Evolutionary conservation across 2,888 invertebrate genomes (phyloP), one percentile per base, ranked within the genome.

Genomic region (Orchesellides sinensis): DNA sequence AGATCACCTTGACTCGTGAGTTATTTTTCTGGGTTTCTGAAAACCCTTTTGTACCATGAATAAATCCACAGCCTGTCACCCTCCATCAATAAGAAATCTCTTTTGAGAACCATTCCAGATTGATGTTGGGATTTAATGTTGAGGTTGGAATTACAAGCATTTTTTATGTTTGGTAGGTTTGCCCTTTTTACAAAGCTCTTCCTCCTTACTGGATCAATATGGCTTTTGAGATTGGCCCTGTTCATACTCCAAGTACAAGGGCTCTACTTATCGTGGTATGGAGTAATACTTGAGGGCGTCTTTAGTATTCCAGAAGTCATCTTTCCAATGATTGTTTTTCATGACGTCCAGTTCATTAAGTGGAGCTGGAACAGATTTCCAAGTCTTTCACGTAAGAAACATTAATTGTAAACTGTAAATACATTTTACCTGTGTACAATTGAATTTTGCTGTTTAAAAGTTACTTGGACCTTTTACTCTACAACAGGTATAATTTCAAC

Each of bases 1-100:
- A 45, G 85, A 83, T 45, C 73, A 80, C 17, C 25, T 85, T 10
- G 68, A 85, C 21, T 83, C 85, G 85, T 85, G 77, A 75, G 84
- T 23, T 17, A 17, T 17, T 19, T 14, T 8, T 14, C 10, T 5
- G n/a, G n/a, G 10, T 8, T 40, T 40, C 40, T 40, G 2, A 40
- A n/a, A 40, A 40, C 10, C 2, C 40, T 5, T n/a, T n/a, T n/a
- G n/a, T n/a, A n/a, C n/a, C n/a, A n/a, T 40, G 14, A 40, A 40
- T 40, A n/a, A 40, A 5, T 40, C n/a, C 40, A 5, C 40, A 2
- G 10, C 10, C 1, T 40, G 10, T 40, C 40, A 5, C n/a, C n/a
- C n/a, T n/a, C n/a, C n/a, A n/a, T n/a, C 14, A 40, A 40, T 40
- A 8, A n/a, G 40, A 40, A 40, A 40, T 8, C 10, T 8, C n/a